These are phyloP conservation scores for Taxidea taxus DNA, from an alignment of 2,113 vertebrate genomes.

Conservation along the genomic window DNA sequence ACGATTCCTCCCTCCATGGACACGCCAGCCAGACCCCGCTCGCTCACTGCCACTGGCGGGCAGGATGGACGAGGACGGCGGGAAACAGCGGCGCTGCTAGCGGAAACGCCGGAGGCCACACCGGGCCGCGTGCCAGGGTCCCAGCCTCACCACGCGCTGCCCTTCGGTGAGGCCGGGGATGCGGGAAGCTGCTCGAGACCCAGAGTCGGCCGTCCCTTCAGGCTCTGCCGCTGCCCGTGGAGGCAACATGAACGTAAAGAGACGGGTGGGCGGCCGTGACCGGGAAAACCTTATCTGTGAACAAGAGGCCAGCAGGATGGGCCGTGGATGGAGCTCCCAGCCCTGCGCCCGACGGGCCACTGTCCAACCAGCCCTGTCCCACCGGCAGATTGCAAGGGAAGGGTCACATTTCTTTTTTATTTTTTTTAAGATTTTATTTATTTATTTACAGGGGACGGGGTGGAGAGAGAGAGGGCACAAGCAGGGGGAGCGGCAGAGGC, in stretches of 20 bases:
- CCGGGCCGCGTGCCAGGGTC: not conserved
- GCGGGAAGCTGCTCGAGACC: not conserved
- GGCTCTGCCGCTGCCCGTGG: too few relatives aligned
- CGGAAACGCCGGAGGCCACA: not conserved
- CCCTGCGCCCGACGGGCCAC: not conserved
- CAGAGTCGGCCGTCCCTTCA: not conserved
- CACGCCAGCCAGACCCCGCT: not conserved
- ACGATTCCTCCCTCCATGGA: fast-evolving
- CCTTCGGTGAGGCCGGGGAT: fast-evolving
- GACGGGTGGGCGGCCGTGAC: too few relatives aligned
- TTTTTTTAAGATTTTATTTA: too few relatives aligned
- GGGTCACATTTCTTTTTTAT: too few relatives aligned
- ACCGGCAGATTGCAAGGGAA: not conserved
- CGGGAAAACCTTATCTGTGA: too few relatives aligned
- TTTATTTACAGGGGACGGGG: too few relatives aligned
- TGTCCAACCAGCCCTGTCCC: not conserved
- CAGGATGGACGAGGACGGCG: fast-evolving
- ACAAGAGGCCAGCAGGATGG: too few relatives aligned
- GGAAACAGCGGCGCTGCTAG: not conserved
- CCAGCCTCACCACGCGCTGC: fast-evolving
- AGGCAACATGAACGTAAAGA: fast-evolving
- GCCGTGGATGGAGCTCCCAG: not conserved
- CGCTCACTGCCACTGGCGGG: not conserved
- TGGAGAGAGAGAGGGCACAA: too few relatives aligned
- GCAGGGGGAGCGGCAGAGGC: too few relatives aligned